Percentiles rank a stretch among this genome's conserved stretches.
Conservation (phyloP, 2,888 invertebrate genomes). For the Sceliomorpha sp. region DNA sequence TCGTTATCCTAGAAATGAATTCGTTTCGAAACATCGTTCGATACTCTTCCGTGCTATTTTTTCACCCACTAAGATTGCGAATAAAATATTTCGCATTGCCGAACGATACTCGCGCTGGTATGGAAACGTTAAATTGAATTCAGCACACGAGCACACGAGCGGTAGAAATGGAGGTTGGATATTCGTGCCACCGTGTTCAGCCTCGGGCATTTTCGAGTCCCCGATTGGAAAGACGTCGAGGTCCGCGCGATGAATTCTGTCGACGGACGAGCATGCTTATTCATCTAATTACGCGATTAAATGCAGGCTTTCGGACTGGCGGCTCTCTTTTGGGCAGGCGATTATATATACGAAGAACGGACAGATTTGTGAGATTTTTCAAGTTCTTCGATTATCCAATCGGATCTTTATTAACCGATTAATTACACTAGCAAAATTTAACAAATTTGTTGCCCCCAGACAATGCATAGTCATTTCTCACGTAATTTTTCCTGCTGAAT, state of each 20-base stretch:
- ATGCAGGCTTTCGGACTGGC: slow-evolving; percentile 17
- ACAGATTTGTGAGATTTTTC: background rate
- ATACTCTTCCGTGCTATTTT: too few species aligned
- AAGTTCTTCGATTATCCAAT: background rate
- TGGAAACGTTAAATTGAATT: slow-evolving; percentile 48
- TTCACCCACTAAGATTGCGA: too few species aligned
- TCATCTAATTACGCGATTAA: slow-evolving; percentile 53
- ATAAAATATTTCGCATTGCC: too few species aligned
- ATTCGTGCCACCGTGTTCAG: slow-evolving; percentile 52
- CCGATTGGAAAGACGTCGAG: slow-evolving; percentile 39
- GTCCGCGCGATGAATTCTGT: slow-evolving; percentile 26
- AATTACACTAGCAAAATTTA: too few species aligned
- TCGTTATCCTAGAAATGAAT: too few species aligned
- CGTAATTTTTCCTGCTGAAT: too few species aligned
- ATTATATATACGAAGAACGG: background rate
- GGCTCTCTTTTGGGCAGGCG: slow-evolving; percentile 16
- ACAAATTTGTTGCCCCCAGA: too few species aligned
- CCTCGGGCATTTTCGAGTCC: slow-evolving; percentile 49
- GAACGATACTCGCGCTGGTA: slow-evolving; percentile 26
- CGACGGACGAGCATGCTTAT: slow-evolving; percentile 38
- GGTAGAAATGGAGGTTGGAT: slow-evolving; percentile 52
- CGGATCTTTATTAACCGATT: background rate
- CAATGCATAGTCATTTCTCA: too few species aligned
- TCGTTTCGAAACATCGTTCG: too few species aligned
- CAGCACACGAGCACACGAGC: slow-evolving; percentile 32